These are phyloP conservation scores for Thalassaphorura encarpata DNA, from an alignment of 1,140 invertebrate species.

Conservation along the genomic window DNA sequence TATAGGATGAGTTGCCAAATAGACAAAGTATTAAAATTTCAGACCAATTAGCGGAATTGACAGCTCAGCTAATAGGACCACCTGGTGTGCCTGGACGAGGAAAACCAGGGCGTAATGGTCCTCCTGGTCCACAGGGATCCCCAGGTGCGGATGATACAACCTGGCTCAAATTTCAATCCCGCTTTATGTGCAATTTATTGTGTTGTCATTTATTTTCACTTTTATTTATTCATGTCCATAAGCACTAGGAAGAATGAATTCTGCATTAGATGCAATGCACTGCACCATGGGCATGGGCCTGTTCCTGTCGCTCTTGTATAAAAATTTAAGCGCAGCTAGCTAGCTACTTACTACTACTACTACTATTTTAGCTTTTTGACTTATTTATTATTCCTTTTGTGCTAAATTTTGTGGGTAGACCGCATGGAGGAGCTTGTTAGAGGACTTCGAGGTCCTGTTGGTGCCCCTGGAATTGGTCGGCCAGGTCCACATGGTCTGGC, in stretches of 20 bases:
- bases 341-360: too few species aligned
- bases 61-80: constrained; percentile 48
- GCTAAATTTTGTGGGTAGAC: constrained; percentile 36
- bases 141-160: constrained; percentile 47
- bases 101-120: constrained; percentile 38
- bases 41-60: constrained; percentile 53
- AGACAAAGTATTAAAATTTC: too few species aligned
- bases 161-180: too few species aligned
- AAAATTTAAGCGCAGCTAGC: background rate
- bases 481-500: constrained; percentile 37
- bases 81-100: constrained; percentile 48
- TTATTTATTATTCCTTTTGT: background rate
- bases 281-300: constrained; percentile 17
- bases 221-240: too few species aligned
- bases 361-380: background rate
- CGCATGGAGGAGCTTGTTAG: constrained; percentile 45
- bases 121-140: constrained; percentile 50
- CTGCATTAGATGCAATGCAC: constrained; percentile 14
- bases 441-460: constrained; percentile 44
- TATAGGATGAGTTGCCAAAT: too few species aligned
- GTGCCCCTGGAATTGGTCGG: constrained; percentile 40
- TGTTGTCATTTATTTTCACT: too few species aligned
- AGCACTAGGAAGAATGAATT: background rate
- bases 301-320: background rate
- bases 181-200: too few species aligned